Conservation (phyloP, 1,140 invertebrate genomes). For the Metaphire vulgaris region DNA sequence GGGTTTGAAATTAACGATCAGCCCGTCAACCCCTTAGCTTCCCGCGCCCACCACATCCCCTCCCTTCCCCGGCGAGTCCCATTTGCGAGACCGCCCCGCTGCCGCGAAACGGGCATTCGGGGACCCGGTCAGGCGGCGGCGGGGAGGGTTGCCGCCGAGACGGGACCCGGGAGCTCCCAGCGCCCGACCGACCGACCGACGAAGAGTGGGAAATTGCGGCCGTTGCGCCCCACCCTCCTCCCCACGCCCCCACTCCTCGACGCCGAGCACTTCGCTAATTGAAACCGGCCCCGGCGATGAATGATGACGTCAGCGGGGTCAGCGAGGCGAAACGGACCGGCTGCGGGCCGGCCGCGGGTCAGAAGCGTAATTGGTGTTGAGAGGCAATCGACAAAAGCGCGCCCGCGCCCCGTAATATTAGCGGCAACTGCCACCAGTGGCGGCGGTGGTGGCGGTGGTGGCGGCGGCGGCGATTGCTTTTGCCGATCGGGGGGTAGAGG, state of each 20-base stretch:
- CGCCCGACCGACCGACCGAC: no score
- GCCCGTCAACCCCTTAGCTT: not conserved
- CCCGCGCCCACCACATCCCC: no score
- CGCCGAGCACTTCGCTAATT: not conserved
- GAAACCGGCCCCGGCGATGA: slow-evolving; percentile 1
- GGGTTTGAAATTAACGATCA: not conserved
- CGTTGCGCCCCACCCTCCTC: no score
- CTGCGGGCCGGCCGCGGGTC: not conserved
- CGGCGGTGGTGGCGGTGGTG: not conserved
- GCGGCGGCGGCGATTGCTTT: not conserved
- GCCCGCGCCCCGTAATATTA: no score
- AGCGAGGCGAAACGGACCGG: no score
- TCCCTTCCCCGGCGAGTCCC: not conserved
- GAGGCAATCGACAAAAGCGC: no score
- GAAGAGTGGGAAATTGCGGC: no score
- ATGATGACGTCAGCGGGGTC: not conserved
- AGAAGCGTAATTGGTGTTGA: slow-evolving; percentile 1
- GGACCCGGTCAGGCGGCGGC: not conserved
- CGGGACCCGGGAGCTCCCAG: not conserved
- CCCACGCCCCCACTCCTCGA: no score
- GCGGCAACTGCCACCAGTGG: no score
- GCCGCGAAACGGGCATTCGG: not conserved
- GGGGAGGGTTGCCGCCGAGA: not conserved
- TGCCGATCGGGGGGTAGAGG: not conserved
- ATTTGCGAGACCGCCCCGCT: not conserved